phyloP scores from a whole-genome alignment of 2,113 vertebrate genomes.

The Vimba vimba region DNA sequence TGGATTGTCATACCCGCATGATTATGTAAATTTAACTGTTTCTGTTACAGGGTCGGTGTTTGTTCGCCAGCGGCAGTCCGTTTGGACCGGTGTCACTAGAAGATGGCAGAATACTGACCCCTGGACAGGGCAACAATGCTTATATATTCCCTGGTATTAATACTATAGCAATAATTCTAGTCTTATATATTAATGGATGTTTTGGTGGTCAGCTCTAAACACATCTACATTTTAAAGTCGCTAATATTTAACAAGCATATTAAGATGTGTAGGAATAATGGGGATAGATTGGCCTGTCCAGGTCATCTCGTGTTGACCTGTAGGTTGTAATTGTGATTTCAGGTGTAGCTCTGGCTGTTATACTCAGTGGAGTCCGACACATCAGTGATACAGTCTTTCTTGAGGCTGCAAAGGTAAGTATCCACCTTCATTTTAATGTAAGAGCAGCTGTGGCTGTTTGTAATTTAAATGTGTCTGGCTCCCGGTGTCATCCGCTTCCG shows the following conservation, averaged over 20 bases:
- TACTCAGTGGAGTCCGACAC: constrained; percentile 92
- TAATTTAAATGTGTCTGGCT: too few species aligned
- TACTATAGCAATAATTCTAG: background rate
- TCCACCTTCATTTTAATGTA: background rate
- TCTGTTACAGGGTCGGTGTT: constrained; percentile 83
- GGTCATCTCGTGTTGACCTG: background rate
- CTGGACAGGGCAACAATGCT: constrained; percentile 96
- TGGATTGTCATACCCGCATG: too few species aligned
- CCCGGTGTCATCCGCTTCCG: too few species aligned
- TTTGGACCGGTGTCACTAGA: constrained; percentile 86
- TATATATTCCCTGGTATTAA: constrained; percentile 94
- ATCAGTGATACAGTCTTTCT: constrained; percentile 94
- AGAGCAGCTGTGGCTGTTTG: too few species aligned
- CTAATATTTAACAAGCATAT: constrained; percentile 4
- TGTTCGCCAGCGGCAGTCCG: constrained; percentile 96
- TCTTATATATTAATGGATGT: background rate
- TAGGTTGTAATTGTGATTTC: background rate
- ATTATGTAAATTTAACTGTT: background rate
- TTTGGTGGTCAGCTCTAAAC: background rate
- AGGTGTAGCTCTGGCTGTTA: constrained; percentile 95
- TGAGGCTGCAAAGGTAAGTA: constrained; percentile 93
- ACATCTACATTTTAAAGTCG: background rate
- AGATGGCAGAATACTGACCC: constrained; percentile 84
- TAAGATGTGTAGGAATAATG: background rate
- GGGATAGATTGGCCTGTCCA: background rate